Conservation (phyloP, 2,113 vertebrate genomes). For the Ursus arctos region DNA sequence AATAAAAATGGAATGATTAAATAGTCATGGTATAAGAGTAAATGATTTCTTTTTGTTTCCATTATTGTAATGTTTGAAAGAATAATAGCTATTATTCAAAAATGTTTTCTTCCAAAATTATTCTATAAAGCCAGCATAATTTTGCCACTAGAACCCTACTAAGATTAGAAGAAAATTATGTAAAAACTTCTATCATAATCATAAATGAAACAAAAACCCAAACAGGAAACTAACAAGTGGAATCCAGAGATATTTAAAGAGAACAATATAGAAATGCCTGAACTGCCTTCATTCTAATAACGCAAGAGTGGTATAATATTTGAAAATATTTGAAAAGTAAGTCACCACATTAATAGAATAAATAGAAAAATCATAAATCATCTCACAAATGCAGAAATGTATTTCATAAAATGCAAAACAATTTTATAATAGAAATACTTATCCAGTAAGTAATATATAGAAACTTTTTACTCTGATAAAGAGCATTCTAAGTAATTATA, state of each 20-base stretch:
- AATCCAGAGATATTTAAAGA: neutral
- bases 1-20: neutral
- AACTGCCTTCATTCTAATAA: neutral
- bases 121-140: neutral
- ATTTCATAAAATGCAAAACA: neutral
- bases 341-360: neutral
- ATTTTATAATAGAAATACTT: neutral
- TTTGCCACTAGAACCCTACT: neutral
- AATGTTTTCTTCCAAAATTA: neutral
- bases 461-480: neutral
- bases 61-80: neutral
- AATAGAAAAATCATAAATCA: neutral
- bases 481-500: neutral
- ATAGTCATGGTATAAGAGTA: neutral
- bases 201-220: neutral
- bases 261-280: neutral
- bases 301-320: neutral
- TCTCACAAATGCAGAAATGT: neutral
- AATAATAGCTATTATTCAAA: neutral
- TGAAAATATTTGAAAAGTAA: neutral
- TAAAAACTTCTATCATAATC: neutral
- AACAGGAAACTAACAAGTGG: neutral
- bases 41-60: neutral
- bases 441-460: neutral
- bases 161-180: neutral